These are phyloP conservation scores for Vicugna pacos DNA, from an alignment of 2,113 vertebrate species.

Conservation along the genomic window DNA sequence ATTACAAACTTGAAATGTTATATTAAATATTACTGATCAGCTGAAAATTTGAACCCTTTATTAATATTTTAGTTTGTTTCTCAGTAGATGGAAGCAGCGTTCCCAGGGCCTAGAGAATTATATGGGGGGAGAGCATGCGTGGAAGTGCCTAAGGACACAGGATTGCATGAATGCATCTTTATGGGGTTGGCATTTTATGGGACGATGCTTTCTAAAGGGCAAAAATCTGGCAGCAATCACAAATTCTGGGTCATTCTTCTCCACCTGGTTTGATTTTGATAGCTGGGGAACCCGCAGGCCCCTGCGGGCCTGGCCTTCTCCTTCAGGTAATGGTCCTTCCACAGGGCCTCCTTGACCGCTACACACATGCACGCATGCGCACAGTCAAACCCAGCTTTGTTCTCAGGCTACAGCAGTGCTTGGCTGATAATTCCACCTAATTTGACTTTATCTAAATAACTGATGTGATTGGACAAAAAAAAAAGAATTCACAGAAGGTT, in stretches of 20 bases:
- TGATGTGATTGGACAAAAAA: background rate
- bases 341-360: background rate
- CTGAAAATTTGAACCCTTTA: background rate
- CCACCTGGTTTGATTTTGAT: constrained; percentile 23
- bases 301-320: background rate
- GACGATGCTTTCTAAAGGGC: background rate
- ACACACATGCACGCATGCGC: fast-evolving
- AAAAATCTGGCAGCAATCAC: background rate
- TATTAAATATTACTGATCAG: background rate
- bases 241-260: background rate
- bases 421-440: background rate
- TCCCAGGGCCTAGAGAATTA: background rate
- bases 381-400: background rate
- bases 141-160: background rate
- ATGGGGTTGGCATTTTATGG: background rate
- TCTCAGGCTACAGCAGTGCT: background rate
- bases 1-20: background rate
- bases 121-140: fast-evolving
- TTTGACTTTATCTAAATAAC: background rate
- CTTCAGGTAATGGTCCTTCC: background rate
- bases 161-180: background rate
- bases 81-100: background rate
- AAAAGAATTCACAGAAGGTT: background rate
- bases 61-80: background rate
- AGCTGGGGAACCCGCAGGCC: background rate